Evolutionary conservation across 2,888 invertebrate species (phyloP), one percentile per base, ranked within the genome.

Genomic region (Xanthostigma xanthostigma): DNA sequence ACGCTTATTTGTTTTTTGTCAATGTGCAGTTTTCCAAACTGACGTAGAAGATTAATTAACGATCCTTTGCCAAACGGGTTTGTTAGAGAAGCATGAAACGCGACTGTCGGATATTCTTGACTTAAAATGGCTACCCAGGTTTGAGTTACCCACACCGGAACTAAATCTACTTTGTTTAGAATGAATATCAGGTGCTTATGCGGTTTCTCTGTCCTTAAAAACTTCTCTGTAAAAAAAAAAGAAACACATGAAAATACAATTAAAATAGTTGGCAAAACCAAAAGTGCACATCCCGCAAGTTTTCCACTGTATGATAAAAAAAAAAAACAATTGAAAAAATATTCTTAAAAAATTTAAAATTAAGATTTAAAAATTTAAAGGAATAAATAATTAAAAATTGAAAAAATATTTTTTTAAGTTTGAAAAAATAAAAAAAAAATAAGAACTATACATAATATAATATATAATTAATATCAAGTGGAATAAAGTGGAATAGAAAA

Each of bases 1-100:
- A 99, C 93, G 64, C 94, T 95, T 51, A 99, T 99, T 72, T 98
- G 97, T 61, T 95, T 95, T 63, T 94, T 94, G 63, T 98, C 97
- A 50, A 84, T 73, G 61, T 98, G 98, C 11, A 98, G 71, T 68
- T 95, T 95, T 8, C 60, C 88, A 70, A 99, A 90, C 64, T 99
- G 98, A 17, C 98, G 76, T 40, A 99, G 71, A 36, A 99, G 72
- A 69, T 94, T 95, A 49, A 99, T 97, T 6, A 99, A 73, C 0
- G 96, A 90, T 12, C 96, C 96, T 73, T 98, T 98, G 45, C 89
- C 98, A 69, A 98, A 99, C 0, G 97, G 93, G 74, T 99, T 96
- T 38, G 88, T 95, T 53, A 98, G 70, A n/a, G 95, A 96, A 1
- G 98, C 95, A 69, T 97, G 96, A 64, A 98, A 99, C 0, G 97